Base-by-base conservation (phyloP, 2,113 vertebrate species). In the Chamaea fasciata region DNA sequence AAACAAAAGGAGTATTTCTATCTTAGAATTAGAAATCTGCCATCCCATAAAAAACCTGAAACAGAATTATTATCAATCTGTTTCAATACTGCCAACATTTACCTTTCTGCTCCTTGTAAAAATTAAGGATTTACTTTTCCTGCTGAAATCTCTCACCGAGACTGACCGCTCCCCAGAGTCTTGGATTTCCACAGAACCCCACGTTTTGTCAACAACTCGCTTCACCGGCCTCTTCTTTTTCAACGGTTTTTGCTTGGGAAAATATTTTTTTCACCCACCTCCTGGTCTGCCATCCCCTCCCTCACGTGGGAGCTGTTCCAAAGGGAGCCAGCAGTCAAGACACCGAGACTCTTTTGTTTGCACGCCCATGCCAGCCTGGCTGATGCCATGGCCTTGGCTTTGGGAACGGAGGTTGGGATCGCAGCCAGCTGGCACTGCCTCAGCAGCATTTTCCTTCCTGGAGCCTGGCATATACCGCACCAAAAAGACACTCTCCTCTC, bases 381-480 rank as follows among this genome's bases (percentile, higher is more conserved):
- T 86, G 87, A 76, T 94, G 93, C 90, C 90, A 85, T 67, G 39
- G 70, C 91, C 79, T 83, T 69, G 85, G 93, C 96, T 81, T 56
- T 93, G 88, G 92, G 62, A 78, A 37, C 15, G 83, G 71, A 57
- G 64, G 15, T 37, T 87, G 93, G 94, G 92, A 67, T 28, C 1
- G 1, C 24, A 70, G 90, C 92, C 96, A 97, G 93, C 85, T 96
- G 96, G 94, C 78, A 0, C 75, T 6, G 33, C 84, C 84, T 70
- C 89, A 39, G 63, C 27, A 55, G 70, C 59, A 2, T 69, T 79
- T 33, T 62, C 79, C 91, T 93, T 73, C 59, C 90, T 92, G 83
- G 76, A 80, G 95, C 76, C 55, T 91, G 92, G 92, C 85, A 60
- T 5, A 10, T 12, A 67, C 68, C 64, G 41, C 86, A 86, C 88